These are phyloP conservation scores for Plusia festucae DNA, from an alignment of 2,888 invertebrate species.

Conservation along the genomic window DNA sequence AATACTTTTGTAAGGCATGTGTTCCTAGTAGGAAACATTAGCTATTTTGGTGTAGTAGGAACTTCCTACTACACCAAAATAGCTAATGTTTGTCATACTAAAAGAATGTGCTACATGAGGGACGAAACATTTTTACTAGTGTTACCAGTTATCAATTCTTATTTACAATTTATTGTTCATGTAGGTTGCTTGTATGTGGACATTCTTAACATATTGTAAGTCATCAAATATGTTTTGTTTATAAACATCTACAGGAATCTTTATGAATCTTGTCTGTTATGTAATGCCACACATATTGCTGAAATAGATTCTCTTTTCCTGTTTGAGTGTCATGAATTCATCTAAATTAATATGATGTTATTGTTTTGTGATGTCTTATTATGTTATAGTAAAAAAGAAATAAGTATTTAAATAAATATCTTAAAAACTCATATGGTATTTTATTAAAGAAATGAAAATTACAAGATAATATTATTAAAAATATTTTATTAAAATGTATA, in stretches of 20 bases:
- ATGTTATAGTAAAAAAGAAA: constrained; percentile 30
- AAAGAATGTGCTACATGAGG: background rate
- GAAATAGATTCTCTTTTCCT: constrained; percentile 1
- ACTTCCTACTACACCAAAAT: too few species aligned
- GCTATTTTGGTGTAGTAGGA: too few species aligned
- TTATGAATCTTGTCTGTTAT: background rate
- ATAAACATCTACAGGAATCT: background rate
- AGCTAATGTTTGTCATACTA: background rate
- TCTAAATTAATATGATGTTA: constrained; percentile 13
- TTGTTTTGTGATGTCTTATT: constrained; percentile 36
- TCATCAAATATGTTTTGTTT: background rate
- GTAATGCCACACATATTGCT: background rate
- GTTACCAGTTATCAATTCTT: background rate
- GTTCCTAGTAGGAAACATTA: too few species aligned
- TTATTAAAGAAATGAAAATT: constrained; percentile 5
- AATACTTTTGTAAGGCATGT: too few species aligned
- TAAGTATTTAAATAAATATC: constrained; percentile 52
- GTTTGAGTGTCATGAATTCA: background rate
- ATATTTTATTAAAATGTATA: constrained; percentile 62
- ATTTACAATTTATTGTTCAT: background rate
- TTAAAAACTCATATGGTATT: constrained; percentile 12
- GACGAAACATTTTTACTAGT: background rate
- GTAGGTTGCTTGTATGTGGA: background rate
- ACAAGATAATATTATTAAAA: constrained; percentile 47
- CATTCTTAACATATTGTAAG: background rate